phyloP scores from a whole-genome alignment of 1,140 invertebrate genomes.

The Chelonus insularis region DNA sequence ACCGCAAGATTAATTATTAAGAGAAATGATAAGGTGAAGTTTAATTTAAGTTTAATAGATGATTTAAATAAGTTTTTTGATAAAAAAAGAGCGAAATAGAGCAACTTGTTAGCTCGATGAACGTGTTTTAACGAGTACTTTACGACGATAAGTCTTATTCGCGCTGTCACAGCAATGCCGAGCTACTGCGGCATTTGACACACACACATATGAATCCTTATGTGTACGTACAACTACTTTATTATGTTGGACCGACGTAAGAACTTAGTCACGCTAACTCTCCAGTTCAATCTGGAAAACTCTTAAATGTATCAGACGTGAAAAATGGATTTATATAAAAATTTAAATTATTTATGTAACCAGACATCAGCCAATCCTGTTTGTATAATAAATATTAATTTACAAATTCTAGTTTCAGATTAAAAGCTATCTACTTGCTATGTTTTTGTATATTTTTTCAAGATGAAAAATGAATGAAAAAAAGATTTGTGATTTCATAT shows the following conservation, averaged over 20 bases:
- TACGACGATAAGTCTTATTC: conserved; percentile 23
- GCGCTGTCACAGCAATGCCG: conserved; percentile 25
- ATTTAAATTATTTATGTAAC: too few relatives aligned
- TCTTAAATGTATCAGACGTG: too few relatives aligned
- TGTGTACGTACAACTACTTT: conserved; percentile 2
- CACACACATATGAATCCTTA: not conserved
- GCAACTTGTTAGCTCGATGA: conserved; percentile 19
- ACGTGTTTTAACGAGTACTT: conserved; percentile 12
- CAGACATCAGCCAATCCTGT: too few relatives aligned
- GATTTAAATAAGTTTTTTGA: not conserved
- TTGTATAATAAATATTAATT: too few relatives aligned
- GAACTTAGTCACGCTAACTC: conserved; percentile 20
- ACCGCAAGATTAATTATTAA: too few relatives aligned
- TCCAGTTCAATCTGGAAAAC: not conserved
- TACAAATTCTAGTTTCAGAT: too few relatives aligned
- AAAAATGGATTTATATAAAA: too few relatives aligned
- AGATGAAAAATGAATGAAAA: too few relatives aligned
- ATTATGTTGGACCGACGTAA: conserved; percentile 19
- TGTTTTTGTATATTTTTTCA: too few relatives aligned
- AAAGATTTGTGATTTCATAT: too few relatives aligned
- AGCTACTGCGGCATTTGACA: conserved; percentile 21
- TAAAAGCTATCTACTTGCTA: too few relatives aligned
- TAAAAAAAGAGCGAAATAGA: not conserved
- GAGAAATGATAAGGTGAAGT: too few relatives aligned
- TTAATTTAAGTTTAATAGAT: not conserved